Evolutionary conservation across 2,113 vertebrate genomes (phyloP), one percentile per base, ranked within the genome.

Genomic region (Grammomys surdaster): DNA sequence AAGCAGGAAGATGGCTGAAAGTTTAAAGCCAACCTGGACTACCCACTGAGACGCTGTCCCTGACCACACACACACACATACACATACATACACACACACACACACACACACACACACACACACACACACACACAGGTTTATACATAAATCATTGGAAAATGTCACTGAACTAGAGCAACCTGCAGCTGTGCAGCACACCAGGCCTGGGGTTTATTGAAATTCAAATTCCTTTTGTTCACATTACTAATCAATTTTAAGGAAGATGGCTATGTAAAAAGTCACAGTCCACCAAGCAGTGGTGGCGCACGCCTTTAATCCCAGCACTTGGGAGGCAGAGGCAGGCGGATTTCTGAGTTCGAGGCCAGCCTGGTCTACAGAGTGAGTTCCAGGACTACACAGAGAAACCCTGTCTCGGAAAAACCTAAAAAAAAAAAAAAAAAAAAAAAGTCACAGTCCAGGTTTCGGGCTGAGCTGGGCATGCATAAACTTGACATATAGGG

Each of bases 141-240:
- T 51, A 24, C 22, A 56, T 20, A 33, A 33, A 24, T 33, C 63
- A 14, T 91, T 56, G 72, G 81, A 77, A 93, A 88, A 24, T 20
- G 43, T 73, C 72, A 20, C 48, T 87, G 76, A 72, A 85, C 58
- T 28, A 67, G 36, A 93, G 89, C 69, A 67, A 46, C 51, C 0
- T 2, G 33, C 7, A 43, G 67, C 77, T 88, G 19, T 60, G 20
- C 7, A 81, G 11, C 7, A 4, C 46, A 40, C 91, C 67, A 28
- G 69, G 56, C 26, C 69, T 87, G 31, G 19, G n/a, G n/a, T 90
- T 89, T 81, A n/a, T 69, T 33, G 73, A 60, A 84, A 86, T 94
- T 93, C 46, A 70, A 33, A n/a, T 7, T 67, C 43, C n/a, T 46
- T 58, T 56, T 60, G 4, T 20, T 65, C 76, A 80, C 28, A 48